Evolutionary conservation across 2,888 invertebrate genomes (phyloP), one percentile per base, ranked within the genome.

Genomic region (Dasysyrphus tricinctus): DNA sequence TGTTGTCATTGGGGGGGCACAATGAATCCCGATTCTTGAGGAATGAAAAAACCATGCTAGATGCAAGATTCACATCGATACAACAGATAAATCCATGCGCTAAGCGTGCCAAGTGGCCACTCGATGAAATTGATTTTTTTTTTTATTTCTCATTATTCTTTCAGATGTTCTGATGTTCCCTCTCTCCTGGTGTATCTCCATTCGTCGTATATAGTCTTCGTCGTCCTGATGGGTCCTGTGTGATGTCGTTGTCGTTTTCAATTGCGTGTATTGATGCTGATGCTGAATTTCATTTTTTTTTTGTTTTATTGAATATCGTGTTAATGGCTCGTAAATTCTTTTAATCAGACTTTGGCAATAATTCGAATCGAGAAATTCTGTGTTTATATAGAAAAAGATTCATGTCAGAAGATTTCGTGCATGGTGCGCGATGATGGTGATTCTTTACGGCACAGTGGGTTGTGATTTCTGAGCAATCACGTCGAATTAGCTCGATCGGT

Each of bases 101-200:
- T 86, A 86, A 86, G 86, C 86, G 86, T 86, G 86, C 86, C 86
- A 86, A 86, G 86, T 86, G 86, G 78, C 81, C 81, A 81, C 86
- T 86, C 81, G 72, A 82, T 79, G 78, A 79, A 81, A 81, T 82
- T 73, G 78, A 86, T 82, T 78, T 78, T 44, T 84, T 54, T 57
- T 16, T 12, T n/a, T n/a, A n/a, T n/a, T 49, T 34, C 54, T 54
- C 65, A 29, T 47, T 16, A 19, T 54, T 54, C 32, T 54, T 54
- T 39, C 42, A 8, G 34, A 47, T 63, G 16, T 47, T 47, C 16
- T 16, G 12, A 9, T 42, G 42, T 63, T 54, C 9, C 39, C 32
- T 37, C 39, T 47, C 67, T 61, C n/a, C 6, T 2, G 14, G 9
- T 24, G 34, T 29, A 19, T 12, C 29, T 39, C 29, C 29, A 5